Evolutionary conservation across 2,888 invertebrate species (phyloP).

Genomic region (Nymphalis polychloros): DNA sequence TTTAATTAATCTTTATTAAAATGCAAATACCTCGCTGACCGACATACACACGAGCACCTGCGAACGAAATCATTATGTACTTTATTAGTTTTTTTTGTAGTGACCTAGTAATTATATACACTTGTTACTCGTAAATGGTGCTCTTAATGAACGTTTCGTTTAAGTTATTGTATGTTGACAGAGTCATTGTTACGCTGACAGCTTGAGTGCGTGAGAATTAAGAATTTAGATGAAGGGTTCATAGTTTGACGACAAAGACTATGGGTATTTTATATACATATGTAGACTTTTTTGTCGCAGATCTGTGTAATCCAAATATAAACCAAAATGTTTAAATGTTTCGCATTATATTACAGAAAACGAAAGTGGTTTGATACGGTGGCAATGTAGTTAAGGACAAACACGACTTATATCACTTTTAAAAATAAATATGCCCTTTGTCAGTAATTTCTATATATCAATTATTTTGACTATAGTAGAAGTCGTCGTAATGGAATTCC

Average conservation of each 20-base stretch:
- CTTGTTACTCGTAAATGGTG: conserved; percentile 24
- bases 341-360: no score
- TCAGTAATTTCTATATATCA: no score
- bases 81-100: conserved; percentile 1
- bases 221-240: conserved; percentile 16
- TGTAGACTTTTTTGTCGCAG: background rate
- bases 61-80: conserved; percentile 1
- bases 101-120: conserved; percentile 23
- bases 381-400: no score
- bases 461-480: no score
- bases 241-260: background rate
- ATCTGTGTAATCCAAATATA: no score
- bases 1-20: conserved; percentile 11
- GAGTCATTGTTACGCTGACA: conserved; percentile 55
- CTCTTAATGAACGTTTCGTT: conserved; percentile 17
- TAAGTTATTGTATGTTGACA: conserved; percentile 47
- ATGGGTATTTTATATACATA: no score
- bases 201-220: conserved; percentile 57
- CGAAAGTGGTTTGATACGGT: no score
- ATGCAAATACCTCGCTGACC: conserved; percentile 5
- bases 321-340: no score
- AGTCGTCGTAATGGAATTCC: no score
- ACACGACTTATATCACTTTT: no score
- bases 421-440: no score
- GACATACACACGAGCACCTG: conserved; percentile 5